Conservation (phyloP, 2,113 vertebrate species). For the Eulacestoma nigropectus region DNA sequence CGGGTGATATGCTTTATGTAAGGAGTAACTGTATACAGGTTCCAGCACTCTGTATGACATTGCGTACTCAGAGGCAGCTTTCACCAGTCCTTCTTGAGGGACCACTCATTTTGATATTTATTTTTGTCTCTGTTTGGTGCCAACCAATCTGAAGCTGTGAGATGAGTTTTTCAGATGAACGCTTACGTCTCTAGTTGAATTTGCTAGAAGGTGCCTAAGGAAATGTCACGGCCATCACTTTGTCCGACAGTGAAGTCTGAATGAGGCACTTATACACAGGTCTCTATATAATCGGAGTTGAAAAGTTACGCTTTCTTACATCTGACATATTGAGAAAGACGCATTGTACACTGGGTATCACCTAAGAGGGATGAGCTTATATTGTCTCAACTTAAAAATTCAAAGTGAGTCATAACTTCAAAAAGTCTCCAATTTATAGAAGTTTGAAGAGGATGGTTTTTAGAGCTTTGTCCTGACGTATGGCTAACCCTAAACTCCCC, state of each 20-base stretch:
- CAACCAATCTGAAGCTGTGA: neutral
- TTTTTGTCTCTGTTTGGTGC: neutral
- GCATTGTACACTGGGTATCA: neutral
- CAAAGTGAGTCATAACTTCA: neutral
- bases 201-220: neutral
- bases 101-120: neutral
- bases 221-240: neutral
- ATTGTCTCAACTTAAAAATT: neutral
- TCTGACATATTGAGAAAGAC: neutral
- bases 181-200: neutral
- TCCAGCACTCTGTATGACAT: fast-evolving
- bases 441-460: neutral
- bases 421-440: neutral
- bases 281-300: neutral
- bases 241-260: neutral
- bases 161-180: neutral
- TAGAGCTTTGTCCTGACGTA: neutral
- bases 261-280: neutral
- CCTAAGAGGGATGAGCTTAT: neutral
- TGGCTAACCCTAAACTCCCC: neutral
- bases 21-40: neutral
- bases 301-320: neutral
- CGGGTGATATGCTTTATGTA: fast-evolving
- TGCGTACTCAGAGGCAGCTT: neutral
- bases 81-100: neutral